Evolutionary conservation across 2,797 vertebrate species (phyloP).

Genomic region (Sciurus vulgaris): DNA sequence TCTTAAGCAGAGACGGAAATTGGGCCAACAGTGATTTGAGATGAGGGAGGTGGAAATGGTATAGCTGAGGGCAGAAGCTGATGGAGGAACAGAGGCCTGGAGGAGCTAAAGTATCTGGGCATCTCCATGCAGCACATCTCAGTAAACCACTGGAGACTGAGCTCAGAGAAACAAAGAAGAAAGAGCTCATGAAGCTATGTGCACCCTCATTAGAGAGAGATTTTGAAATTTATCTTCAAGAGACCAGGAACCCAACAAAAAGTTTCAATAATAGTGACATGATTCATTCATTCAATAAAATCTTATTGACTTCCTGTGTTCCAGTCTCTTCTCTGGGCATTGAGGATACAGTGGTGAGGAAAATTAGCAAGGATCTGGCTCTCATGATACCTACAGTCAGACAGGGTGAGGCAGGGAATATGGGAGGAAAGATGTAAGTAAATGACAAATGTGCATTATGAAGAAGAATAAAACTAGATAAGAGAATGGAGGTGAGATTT

Average conservation of each 20-base stretch:
- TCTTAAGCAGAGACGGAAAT: background rate
- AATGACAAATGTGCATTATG: background rate
- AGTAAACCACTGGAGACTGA: background rate
- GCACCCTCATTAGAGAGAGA: background rate
- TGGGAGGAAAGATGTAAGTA: background rate
- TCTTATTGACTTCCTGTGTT: background rate
- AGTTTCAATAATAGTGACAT: background rate
- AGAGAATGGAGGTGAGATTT: background rate
- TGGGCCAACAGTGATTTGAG: background rate
- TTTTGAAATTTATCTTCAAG: background rate
- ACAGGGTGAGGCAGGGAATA: background rate
- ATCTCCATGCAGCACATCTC: background rate
- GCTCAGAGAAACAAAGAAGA: background rate
- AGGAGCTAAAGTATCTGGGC: background rate
- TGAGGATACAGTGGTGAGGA: background rate
- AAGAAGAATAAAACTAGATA: constrained; percentile 17
- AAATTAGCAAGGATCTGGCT: background rate
- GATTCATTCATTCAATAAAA: background rate
- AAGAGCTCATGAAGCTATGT: background rate
- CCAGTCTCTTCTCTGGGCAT: background rate
- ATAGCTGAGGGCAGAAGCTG: background rate
- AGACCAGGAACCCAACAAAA: background rate
- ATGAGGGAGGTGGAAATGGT: background rate
- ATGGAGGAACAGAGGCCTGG: background rate
- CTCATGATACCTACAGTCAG: background rate